These are phyloP conservation scores for Papilio aristodemus DNA, from an alignment of 1,140 invertebrate species.

Conservation along the genomic window DNA sequence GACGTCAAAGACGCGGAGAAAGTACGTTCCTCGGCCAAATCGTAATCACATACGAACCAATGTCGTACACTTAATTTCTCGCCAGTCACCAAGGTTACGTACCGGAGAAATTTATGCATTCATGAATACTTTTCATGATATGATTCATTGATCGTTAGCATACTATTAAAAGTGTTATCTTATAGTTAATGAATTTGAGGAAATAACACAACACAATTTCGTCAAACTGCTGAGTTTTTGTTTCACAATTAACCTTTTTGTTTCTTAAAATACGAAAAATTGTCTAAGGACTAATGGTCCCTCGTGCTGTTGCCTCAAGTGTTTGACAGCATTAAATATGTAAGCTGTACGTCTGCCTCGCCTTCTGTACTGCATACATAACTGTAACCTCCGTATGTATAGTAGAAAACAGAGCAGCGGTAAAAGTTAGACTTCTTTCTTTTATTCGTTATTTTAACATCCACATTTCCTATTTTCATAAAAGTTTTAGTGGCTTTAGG, in stretches of 20 bases:
- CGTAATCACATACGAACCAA: slow-evolving; percentile 29
- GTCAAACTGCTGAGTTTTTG: not conserved
- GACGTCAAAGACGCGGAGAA: slow-evolving; percentile 35
- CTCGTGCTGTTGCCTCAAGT: slow-evolving; percentile 16
- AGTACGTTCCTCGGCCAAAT: slow-evolving; percentile 33
- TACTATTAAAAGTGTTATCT: not conserved
- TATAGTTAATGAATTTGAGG: not conserved
- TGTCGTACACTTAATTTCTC: slow-evolving; percentile 23
- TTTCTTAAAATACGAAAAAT: not conserved
- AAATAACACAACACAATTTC: not conserved
- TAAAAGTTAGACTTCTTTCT: not conserved
- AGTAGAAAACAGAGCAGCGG: slow-evolving; percentile 1
- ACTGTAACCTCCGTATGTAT: slow-evolving; percentile 25
- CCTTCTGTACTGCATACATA: slow-evolving; percentile 20
- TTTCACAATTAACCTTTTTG: not conserved
- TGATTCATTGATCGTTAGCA: slow-evolving; percentile 2
- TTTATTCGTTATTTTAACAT: not conserved
- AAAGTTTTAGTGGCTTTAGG: too few species aligned
- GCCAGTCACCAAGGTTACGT: slow-evolving; percentile 36
- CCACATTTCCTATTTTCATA: not conserved
- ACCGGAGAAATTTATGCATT: slow-evolving; percentile 26
- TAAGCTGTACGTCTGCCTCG: slow-evolving; percentile 23
- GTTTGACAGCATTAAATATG: slow-evolving; percentile 24
- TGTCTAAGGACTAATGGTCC: slow-evolving; percentile 20
- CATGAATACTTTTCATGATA: not conserved